Percentiles rank a stretch among this genome's conserved stretches.
These are phyloP conservation scores for Augochlora pura DNA, from an alignment of 1,140 invertebrate genomes.

Conservation along the genomic window DNA sequence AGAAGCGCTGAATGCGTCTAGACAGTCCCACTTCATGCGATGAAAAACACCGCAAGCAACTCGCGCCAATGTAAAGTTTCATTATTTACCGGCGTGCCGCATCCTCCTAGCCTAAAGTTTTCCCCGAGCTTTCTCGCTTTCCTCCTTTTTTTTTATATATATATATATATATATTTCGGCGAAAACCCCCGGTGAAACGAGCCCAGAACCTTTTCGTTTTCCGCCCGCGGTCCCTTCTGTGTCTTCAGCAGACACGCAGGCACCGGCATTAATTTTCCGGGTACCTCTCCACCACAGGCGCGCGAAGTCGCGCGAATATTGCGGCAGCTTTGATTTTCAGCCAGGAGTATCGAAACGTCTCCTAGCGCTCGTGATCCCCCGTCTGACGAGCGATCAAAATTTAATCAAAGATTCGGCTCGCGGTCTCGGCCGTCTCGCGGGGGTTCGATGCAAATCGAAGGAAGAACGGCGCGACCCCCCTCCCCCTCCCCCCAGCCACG, in stretches of 20 bases:
- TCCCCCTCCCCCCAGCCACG: too few relatives aligned
- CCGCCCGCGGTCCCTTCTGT: too few relatives aligned
- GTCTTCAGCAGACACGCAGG: background rate
- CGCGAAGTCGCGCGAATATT: too few relatives aligned
- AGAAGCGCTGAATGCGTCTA: slow-evolving; percentile 64
- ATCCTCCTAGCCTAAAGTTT: slow-evolving; percentile 43
- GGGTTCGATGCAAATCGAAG: too few relatives aligned
- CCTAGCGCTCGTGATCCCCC: too few relatives aligned
- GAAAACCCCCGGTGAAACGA: background rate
- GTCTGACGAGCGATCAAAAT: background rate
- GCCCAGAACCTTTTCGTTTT: background rate
- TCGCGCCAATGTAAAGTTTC: slow-evolving; percentile 62
- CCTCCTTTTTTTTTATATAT: background rate
- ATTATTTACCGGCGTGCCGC: slow-evolving; percentile 55
- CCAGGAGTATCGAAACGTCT: too few relatives aligned
- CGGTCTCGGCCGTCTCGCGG: background rate
- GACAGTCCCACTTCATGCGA: slow-evolving; percentile 65
- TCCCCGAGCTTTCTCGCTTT: background rate
- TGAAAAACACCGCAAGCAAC: slow-evolving; percentile 62
- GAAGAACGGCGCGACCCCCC: background rate
- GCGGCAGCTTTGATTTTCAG: background rate
- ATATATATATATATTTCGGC: background rate
- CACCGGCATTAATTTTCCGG: background rate
- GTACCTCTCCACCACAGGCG: too few relatives aligned
- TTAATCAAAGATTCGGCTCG: background rate